A percentile compares a stretch with the other conserved stretches of the same genome.
These are phyloP conservation scores for Trichomalopsis sarcophagae DNA, from an alignment of 1,140 invertebrate genomes.

Conservation along the genomic window DNA sequence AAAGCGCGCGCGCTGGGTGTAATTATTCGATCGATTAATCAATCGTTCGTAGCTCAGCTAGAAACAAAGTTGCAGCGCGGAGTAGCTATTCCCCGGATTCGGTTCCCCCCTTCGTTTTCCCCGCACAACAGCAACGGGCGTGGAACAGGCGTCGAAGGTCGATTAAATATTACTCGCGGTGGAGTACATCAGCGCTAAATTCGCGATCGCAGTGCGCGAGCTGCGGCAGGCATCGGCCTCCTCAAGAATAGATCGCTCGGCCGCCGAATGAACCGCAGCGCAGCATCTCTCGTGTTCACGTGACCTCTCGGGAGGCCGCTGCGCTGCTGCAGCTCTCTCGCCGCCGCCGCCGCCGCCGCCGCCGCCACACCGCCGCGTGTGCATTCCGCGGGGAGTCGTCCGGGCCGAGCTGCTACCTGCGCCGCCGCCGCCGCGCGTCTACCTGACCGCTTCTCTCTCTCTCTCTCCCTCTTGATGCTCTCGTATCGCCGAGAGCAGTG, in stretches of 20 bases:
- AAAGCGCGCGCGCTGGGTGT: no score
- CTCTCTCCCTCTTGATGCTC: not conserved
- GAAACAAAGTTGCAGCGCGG: not conserved
- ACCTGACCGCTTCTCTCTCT: not conserved
- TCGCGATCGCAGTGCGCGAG: no score
- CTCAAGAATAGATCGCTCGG: not conserved
- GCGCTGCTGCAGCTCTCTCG: not conserved
- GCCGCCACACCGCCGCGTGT: constrained; percentile 4
- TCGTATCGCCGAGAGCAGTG: not conserved
- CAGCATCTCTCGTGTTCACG: constrained; percentile 5
- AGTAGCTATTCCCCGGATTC: no score
- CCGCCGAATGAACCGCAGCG: not conserved
- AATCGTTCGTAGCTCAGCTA: not conserved
- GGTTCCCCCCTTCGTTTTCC: no score
- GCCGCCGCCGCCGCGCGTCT: no score
- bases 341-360: not conserved
- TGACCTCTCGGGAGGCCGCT: constrained; percentile 8
- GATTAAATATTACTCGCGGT: no score
- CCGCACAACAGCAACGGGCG: no score
- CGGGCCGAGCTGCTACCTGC: not conserved
- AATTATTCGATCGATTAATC: not conserved
- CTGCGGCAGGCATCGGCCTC: not conserved
- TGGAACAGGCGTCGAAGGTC: no score
- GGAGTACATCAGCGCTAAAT: no score
- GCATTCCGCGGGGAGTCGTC: constrained; percentile 28